phyloP scores from a whole-genome alignment of 2,113 vertebrate genomes.

The Gasterosteus aculeatus region DNA sequence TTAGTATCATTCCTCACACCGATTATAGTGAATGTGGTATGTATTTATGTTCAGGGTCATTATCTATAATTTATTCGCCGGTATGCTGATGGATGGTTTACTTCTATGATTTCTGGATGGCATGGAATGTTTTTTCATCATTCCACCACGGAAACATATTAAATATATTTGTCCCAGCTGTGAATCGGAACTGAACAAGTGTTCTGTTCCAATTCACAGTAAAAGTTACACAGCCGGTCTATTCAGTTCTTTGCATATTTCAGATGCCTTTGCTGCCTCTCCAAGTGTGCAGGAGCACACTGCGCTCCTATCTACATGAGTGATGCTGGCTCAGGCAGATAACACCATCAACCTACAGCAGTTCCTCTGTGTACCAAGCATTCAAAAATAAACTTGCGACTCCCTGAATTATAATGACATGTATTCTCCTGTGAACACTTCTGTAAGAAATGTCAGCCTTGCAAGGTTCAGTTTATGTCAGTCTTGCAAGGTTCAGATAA shows the following conservation, averaged over 20 bases:
- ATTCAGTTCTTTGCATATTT: slow-evolving; percentile 33
- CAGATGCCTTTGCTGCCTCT: slow-evolving; percentile 26
- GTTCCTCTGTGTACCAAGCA: slow-evolving; percentile 36
- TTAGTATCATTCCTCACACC: not conserved
- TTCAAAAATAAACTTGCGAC: slow-evolving; percentile 23
- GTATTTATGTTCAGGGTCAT: not conserved
- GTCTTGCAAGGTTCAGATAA: slow-evolving; percentile 6
- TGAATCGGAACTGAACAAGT: not conserved
- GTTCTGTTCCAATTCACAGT: slow-evolving; percentile 8
- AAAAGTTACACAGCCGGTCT: slow-evolving; percentile 15
- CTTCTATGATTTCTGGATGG: not conserved
- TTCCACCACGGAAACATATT: not conserved
- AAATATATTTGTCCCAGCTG: slow-evolving; percentile 17
- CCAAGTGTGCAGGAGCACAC: slow-evolving; percentile 9
- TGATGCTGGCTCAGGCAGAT: slow-evolving; percentile 60
- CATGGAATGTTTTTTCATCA: not conserved
- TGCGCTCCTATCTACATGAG: slow-evolving; percentile 46
- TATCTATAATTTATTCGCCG: not conserved
- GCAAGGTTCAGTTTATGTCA: not conserved
- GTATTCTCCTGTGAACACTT: slow-evolving; percentile 14
- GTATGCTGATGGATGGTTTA: not conserved
- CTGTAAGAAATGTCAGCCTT: slow-evolving; percentile 15
- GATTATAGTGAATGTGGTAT: not conserved
- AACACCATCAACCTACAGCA: slow-evolving; percentile 48
- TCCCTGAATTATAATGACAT: slow-evolving; percentile 13